Evolutionary conservation across 2,888 invertebrate species (phyloP).

Genomic region (Lamproptera curius): DNA sequence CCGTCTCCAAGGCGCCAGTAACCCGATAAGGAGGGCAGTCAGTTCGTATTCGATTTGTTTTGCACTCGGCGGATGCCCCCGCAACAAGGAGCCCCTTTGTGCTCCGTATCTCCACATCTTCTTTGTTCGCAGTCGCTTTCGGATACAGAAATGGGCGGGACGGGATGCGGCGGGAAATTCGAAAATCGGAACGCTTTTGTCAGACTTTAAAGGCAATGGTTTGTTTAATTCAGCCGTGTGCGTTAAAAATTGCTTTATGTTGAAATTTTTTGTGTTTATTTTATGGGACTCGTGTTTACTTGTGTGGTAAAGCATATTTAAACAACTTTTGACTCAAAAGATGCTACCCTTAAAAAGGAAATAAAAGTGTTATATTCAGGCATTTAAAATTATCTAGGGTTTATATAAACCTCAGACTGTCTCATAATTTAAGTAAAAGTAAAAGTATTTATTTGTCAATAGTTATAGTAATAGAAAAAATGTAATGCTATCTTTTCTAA

Average conservation of each 20-base stretch:
- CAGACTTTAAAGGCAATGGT: background rate
- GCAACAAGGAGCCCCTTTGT: conserved; percentile 55
- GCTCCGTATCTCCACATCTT: conserved; percentile 39
- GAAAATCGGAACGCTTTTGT: background rate
- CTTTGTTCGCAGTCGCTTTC: conserved; percentile 1
- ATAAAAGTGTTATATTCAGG: background rate
- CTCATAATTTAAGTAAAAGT: too few species aligned
- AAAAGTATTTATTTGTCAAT: too few species aligned
- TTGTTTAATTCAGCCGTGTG: background rate
- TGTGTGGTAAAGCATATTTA: too few species aligned
- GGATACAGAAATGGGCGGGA: background rate
- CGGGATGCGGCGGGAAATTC: background rate
- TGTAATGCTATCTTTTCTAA: too few species aligned
- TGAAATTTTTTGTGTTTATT: background rate
- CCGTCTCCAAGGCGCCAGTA: conserved; percentile 30
- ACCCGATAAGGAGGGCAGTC: conserved; percentile 46
- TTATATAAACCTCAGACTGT: too few species aligned
- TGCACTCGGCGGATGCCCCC: conserved; percentile 50
- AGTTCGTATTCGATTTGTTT: conserved; percentile 51
- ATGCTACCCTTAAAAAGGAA: background rate
- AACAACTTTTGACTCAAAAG: background rate
- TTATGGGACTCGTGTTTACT: too few species aligned
- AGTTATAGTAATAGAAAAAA: too few species aligned
- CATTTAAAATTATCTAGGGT: background rate
- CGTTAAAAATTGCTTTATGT: background rate